Evolutionary conservation across 1,140 invertebrate species (phyloP).

Genomic region (Drosophila bipectinata): DNA sequence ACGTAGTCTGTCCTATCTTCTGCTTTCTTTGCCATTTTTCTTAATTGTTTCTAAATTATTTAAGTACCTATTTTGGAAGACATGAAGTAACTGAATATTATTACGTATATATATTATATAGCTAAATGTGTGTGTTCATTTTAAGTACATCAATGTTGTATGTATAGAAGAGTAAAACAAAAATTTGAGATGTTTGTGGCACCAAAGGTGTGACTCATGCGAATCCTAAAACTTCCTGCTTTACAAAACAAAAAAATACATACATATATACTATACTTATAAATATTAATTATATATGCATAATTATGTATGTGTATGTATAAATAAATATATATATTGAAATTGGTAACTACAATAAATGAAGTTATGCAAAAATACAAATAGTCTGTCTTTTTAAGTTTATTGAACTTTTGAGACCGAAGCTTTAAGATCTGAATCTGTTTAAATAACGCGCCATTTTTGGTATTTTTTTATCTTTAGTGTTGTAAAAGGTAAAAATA

Average conservation of each 20-base stretch:
- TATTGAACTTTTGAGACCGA: no score
- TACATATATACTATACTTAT: constrained; percentile 61
- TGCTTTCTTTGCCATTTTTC: constrained; percentile 23
- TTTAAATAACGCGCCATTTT: no score
- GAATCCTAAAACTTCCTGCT: constrained; percentile 82
- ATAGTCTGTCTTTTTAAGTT: no score
- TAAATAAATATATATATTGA: constrained; percentile 65
- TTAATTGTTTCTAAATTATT: constrained; percentile 61
- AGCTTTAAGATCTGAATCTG: no score
- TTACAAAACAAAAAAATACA: constrained; percentile 67
- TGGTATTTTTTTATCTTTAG: no score
- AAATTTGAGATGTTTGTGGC: constrained; percentile 58
- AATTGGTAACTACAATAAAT: constrained; percentile 74
- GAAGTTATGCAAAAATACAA: constrained; percentile 63
- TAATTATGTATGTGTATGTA: constrained; percentile 32
- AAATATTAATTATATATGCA: constrained; percentile 54
- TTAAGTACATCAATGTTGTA: constrained; percentile 79
- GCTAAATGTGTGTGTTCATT: constrained; percentile 81
- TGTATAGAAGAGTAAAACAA: constrained; percentile 61
- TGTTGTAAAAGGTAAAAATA: no score
- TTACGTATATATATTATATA: constrained; percentile 78
- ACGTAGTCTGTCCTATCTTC: constrained; percentile 25
- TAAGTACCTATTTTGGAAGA: constrained; percentile 63
- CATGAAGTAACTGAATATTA: constrained; percentile 80
- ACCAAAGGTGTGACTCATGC: constrained; percentile 74